phyloP scores from a whole-genome alignment of 2,888 invertebrate species.

The Petrophora chlorosata region DNA sequence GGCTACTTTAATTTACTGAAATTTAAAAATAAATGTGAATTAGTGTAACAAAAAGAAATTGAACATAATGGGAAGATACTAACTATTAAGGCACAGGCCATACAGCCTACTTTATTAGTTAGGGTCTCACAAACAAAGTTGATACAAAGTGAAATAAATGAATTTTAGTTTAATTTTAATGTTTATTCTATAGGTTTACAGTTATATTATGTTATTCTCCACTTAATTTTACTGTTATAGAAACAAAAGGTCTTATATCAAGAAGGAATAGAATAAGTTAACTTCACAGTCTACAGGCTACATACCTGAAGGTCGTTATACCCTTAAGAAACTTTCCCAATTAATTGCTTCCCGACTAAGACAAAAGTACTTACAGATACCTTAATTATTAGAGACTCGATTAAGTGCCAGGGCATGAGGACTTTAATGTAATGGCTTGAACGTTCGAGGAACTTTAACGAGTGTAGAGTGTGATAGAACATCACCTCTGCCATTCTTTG shows the following conservation, averaged over 20 bases:
- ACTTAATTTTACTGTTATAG: not conserved
- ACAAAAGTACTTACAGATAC: slow-evolving; percentile 44
- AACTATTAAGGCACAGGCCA: too few relatives aligned
- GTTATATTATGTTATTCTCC: not conserved
- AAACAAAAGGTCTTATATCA: not conserved
- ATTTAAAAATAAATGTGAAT: too few relatives aligned
- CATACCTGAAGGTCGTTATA: slow-evolving; percentile 19
- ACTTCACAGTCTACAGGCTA: slow-evolving; percentile 14
- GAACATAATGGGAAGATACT: too few relatives aligned
- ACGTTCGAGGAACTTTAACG: too few relatives aligned
- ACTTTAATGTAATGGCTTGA: slow-evolving; percentile 48
- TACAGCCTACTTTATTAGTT: too few relatives aligned
- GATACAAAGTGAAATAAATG: too few relatives aligned
- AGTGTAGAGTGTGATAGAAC: not conserved
- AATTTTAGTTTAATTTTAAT: not conserved
- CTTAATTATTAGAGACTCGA: slow-evolving; percentile 59
- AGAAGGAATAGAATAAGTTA: slow-evolving; percentile 11
- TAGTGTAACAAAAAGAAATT: too few relatives aligned
- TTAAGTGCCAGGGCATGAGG: slow-evolving; percentile 43
- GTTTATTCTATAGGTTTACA: too few relatives aligned
- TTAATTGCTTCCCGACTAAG: slow-evolving; percentile 40
- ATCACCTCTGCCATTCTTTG: slow-evolving; percentile 1
- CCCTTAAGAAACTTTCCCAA: slow-evolving; percentile 44
- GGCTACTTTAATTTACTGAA: too few relatives aligned
- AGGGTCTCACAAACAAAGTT: too few relatives aligned